Evolutionary conservation across 2,113 vertebrate genomes (phyloP).

Genomic region (Micronycteris hirsuta): DNA sequence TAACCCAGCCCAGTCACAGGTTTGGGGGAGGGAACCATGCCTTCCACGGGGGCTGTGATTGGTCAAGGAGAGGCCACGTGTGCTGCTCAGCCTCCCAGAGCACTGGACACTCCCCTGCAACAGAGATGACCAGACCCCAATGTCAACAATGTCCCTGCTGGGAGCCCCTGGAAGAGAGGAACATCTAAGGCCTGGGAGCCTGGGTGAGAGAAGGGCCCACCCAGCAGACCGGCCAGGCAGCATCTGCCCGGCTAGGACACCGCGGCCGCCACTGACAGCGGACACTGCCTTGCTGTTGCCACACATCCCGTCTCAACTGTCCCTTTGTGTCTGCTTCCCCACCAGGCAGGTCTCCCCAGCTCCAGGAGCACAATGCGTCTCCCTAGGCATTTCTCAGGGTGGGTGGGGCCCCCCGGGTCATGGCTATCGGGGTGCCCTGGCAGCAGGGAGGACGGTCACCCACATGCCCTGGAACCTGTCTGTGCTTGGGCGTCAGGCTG

Average conservation of each 20-base stretch:
- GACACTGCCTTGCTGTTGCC: fast-evolving
- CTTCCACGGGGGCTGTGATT: background rate
- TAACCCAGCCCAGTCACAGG: background rate
- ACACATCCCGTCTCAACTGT: too few relatives aligned
- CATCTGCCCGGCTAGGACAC: fast-evolving
- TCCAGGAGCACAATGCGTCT: background rate
- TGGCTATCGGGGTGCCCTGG: background rate
- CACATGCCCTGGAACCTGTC: background rate
- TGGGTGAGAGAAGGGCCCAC: background rate
- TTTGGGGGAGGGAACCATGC: too few relatives aligned
- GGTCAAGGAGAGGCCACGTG: background rate
- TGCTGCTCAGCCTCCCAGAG: background rate
- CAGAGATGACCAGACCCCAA: fast-evolving
- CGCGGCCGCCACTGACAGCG: fast-evolving
- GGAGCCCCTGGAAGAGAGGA: background rate
- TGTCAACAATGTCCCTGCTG: too few relatives aligned
- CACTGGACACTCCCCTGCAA: background rate
- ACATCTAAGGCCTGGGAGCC: background rate
- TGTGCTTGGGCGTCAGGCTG: background rate
- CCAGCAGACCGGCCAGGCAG: background rate
- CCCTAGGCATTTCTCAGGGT: background rate
- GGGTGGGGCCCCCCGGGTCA: too few relatives aligned
- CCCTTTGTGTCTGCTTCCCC: background rate
- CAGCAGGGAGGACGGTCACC: background rate
- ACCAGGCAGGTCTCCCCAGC: background rate